Evolutionary conservation across 2,888 invertebrate genomes (phyloP), one percentile per base, ranked within the genome.

Genomic region (Antheraea yamamai): DNA sequence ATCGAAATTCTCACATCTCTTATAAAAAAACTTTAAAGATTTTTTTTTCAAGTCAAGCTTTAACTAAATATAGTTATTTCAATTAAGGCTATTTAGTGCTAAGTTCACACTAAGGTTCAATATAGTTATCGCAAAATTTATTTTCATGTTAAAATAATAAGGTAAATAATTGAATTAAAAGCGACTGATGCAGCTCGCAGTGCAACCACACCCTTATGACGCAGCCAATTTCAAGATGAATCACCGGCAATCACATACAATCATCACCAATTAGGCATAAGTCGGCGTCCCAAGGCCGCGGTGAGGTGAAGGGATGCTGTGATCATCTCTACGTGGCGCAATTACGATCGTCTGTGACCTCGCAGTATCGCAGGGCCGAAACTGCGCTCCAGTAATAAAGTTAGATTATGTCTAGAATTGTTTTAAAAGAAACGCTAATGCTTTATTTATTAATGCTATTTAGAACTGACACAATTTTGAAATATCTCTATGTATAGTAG

Each of bases 281-380:
- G 84, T 88, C 87, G 86, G 83, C 76, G 76, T 75, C 72, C 83
- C 87, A 88, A 90, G 91, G 88, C 82, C 84, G 82, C 70, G 70
- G 70, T 70, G 70, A 70, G 39, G 92, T 88, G 91, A 92, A 91
- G 92, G 91, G 91, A 87, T 80, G 85, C 77, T 66, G 64, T 66
- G 80, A 81, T 76, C 77, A 75, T 75, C 77, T 66, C 83, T 87
- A 90, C 90, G 92, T 92, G 91, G 85, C 76, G 80, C 83, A 87
- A 90, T 91, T 89, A 91, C 80, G 75, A 73, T 75, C 12, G 70
- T 39, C 76, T 74, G 51, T 81, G 83, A 84, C 85, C 87, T 81
- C 82, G 78, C 76, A 82, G 83, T 84, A 85, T 81, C 81, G 78
- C 76, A 81, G 83, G 81, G 77, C 81, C 78, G 77, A 75, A 73